Base-by-base conservation (phyloP, 2,797 vertebrate genomes). In the Myotis vivesi region DNA sequence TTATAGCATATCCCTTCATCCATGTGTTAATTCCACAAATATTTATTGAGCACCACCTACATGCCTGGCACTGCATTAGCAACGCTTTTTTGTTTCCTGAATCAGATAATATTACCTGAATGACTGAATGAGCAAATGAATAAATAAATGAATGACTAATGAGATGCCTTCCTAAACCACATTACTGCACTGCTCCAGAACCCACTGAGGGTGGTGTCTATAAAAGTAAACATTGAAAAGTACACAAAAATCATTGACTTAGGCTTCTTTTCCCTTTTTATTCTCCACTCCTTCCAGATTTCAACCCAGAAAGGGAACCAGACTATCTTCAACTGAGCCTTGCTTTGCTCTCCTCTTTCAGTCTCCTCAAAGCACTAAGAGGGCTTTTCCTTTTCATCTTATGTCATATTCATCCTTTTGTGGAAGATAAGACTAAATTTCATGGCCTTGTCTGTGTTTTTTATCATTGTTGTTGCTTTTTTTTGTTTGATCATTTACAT, bases 11-110 rank as follows among this genome's bases (percentile, higher is more conserved):
- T 80, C 82, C 51, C 13, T 92, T 59, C 49, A 77, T 46, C 79
- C 85, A 88, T 59, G 94, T 92, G 91, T 76, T 95, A 93, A 80
- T 51, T 77, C n/a, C 68, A 89, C 82, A 95, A 86, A 92, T 95
- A 95, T 96, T 96, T 96, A 87, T 68, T 75, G 85, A 92, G 59
- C 55, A 84, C 69, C 25, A 91, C 25, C 59, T 86, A 82, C 46
- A 59, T 83, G 44, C 46, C 84, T 95, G 82, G 6, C 28, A 53
- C 25, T 66, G 15, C 68, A 71, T 82, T 49, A 86, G 84, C 51
- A 22, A 94, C 8, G 7, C 8, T 88, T 89, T 94, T 77, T 53
- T 91, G 16, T 66, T 92, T 94, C 72, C 22, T 41, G 20, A 91
- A 75, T 92, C 77, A 86, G 36, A 77, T 25, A 51, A 66, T 7